These are phyloP conservation scores for Lepidurus arcticus DNA, from an alignment of 1,140 invertebrate genomes.

Conservation along the genomic window DNA sequence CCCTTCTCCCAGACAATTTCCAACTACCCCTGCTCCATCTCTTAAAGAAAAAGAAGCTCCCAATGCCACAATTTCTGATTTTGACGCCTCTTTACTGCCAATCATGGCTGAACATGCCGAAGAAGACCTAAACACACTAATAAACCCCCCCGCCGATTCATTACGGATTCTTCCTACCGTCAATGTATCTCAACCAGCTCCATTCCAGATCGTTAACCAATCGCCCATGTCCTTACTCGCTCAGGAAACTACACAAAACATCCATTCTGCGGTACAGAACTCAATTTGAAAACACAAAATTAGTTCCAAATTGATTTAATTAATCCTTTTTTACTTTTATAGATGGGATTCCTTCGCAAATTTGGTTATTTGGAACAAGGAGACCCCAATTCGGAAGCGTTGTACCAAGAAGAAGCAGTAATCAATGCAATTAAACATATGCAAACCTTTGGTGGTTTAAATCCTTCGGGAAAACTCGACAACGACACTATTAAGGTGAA, in stretches of 20 bases:
- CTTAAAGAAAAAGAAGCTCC: background rate
- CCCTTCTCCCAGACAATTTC: background rate
- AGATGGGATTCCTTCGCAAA: constrained; percentile 57
- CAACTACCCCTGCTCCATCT: too few species aligned
- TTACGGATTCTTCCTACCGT: background rate
- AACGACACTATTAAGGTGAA: constrained; percentile 53
- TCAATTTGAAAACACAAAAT: background rate
- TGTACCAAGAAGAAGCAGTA: constrained; percentile 55
- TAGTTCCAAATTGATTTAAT: background rate
- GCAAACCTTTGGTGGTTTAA: constrained; percentile 60
- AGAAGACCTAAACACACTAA: background rate
- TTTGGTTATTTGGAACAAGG: constrained; percentile 56
- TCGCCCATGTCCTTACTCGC: background rate
- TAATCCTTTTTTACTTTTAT: background rate
- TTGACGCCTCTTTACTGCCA: background rate
- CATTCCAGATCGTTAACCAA: background rate
- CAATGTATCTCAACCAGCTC: background rate
- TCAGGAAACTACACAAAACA: background rate
- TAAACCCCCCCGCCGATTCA: background rate
- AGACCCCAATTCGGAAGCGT: constrained; percentile 47
- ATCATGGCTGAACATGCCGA: background rate
- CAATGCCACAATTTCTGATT: background rate
- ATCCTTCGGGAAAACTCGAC: constrained; percentile 57
- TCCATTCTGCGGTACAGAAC: background rate
- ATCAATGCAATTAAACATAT: constrained; percentile 55